Conservation (phyloP, 2,888 invertebrate genomes). For the Ornithoptera alexandrae region DNA sequence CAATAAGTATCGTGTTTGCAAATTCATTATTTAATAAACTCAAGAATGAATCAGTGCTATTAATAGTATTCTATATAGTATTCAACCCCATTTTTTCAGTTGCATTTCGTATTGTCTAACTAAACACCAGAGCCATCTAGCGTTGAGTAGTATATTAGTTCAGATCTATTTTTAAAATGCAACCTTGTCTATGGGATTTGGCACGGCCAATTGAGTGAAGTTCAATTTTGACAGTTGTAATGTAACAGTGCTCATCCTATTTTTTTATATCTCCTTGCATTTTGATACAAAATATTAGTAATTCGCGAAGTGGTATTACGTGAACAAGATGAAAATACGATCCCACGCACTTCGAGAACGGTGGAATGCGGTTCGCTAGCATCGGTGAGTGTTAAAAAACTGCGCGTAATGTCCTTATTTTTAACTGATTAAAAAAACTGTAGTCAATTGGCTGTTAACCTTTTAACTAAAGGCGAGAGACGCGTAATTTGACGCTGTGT, state of each 20-base stretch:
- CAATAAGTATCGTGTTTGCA: too few relatives aligned
- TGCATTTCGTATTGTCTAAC: not conserved
- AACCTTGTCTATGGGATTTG: slow-evolving; percentile 75
- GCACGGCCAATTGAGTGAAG: slow-evolving; percentile 71
- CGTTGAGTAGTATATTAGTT: slow-evolving; percentile 49
- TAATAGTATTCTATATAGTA: not conserved
- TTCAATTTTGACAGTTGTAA: slow-evolving; percentile 79
- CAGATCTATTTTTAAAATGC: slow-evolving; percentile 64
- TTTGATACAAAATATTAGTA: slow-evolving; percentile 80
- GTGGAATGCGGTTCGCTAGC: slow-evolving; percentile 77
- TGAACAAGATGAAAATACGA: slow-evolving; percentile 79
- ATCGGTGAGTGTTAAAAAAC: slow-evolving; percentile 62
- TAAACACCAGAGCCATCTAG: slow-evolving; percentile 49
- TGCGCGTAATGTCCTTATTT: slow-evolving; percentile 68
- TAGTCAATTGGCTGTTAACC: slow-evolving; percentile 81
- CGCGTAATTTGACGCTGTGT: slow-evolving; percentile 79
- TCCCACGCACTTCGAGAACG: slow-evolving; percentile 75
- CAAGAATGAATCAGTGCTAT: not conserved
- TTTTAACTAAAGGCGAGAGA: slow-evolving; percentile 80
- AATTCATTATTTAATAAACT: not conserved
- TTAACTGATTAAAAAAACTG: slow-evolving; percentile 79
- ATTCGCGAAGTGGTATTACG: slow-evolving; percentile 78
- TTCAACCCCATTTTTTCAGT: too few relatives aligned
- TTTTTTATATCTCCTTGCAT: slow-evolving; percentile 78
- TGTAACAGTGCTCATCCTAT: slow-evolving; percentile 76